Percentiles rank a stretch among this genome's conserved stretches.
phyloP scores from a whole-genome alignment of 2,888 invertebrate genomes.

The Lutraria lutraria region DNA sequence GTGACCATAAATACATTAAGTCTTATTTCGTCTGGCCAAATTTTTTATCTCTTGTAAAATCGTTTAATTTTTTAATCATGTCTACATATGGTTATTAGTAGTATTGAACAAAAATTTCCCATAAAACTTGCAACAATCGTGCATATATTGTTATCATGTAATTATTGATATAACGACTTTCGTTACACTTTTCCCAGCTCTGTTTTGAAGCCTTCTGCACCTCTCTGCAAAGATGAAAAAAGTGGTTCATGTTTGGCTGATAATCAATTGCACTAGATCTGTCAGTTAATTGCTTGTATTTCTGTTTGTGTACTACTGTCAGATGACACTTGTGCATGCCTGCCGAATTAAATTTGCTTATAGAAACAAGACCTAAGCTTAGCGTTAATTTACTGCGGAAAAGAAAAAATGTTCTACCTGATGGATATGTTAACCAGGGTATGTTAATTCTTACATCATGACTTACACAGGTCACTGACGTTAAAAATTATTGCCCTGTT shows the following conservation, averaged over 20 bases:
- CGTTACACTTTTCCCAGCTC: neutral
- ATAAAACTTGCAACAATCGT: neutral
- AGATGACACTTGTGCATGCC: neutral
- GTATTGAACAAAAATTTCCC: no score
- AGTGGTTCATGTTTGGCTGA: neutral
- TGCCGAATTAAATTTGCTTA: neutral
- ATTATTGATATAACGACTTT: neutral
- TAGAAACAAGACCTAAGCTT: neutral
- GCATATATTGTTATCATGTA: neutral
- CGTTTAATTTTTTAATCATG: no score
- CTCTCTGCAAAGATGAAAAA: constrained; percentile 3
- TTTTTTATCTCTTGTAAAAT: no score
- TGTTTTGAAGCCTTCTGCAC: neutral
- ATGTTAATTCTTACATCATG: constrained; percentile 7
- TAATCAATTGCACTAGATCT: neutral
- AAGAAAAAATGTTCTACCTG: neutral
- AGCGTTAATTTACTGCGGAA: neutral
- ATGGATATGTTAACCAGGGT: neutral
- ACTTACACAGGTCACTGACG: constrained; percentile 1
- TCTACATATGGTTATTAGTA: no score
- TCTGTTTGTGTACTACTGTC: neutral
- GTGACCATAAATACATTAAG: no score
- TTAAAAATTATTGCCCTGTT: no score
- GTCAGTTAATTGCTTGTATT: neutral
- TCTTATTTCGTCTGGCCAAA: no score